Conservation (phyloP, 2,113 vertebrate genomes). For the Clupea harengus region DNA sequence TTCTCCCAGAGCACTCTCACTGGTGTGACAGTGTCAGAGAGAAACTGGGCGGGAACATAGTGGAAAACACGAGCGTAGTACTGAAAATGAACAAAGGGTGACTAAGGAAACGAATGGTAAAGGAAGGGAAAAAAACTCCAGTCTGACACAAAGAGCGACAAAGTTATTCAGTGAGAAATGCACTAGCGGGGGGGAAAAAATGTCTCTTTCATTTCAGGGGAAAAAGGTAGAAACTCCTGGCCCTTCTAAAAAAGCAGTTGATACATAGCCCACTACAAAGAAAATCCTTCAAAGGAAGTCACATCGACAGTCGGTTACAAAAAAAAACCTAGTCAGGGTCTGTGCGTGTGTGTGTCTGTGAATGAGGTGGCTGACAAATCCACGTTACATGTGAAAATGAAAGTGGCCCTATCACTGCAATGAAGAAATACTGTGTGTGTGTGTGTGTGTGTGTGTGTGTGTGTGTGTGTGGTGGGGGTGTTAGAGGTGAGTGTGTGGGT, state of each 20-base stretch:
- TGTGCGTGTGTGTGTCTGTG: not conserved
- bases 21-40: not conserved
- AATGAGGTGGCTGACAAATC: not conserved
- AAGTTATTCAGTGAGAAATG: not conserved
- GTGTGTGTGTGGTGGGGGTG: not conserved
- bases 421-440: not conserved
- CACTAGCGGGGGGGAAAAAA: not conserved
- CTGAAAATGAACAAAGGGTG: not conserved
- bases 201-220: not conserved
- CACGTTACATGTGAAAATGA: not conserved
- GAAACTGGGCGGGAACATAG: conserved; percentile 56
- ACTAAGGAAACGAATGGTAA: conserved; percentile 44
- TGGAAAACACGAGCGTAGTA: conserved; percentile 51
- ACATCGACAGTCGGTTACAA: not conserved
- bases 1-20: conserved; percentile 49
- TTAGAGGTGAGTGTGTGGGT: not conserved
- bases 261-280: not conserved
- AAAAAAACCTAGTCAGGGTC: not conserved
- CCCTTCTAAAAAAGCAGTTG: not conserved
- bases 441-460: conserved; percentile 1
- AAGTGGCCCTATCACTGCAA: not conserved
- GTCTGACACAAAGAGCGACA: conserved; percentile 51
- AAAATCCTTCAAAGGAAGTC: not conserved
- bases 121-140: conserved; percentile 60
- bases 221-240: not conserved